phyloP scores from a whole-genome alignment of 2,113 vertebrate species.

The Pterophyllum scalare region DNA sequence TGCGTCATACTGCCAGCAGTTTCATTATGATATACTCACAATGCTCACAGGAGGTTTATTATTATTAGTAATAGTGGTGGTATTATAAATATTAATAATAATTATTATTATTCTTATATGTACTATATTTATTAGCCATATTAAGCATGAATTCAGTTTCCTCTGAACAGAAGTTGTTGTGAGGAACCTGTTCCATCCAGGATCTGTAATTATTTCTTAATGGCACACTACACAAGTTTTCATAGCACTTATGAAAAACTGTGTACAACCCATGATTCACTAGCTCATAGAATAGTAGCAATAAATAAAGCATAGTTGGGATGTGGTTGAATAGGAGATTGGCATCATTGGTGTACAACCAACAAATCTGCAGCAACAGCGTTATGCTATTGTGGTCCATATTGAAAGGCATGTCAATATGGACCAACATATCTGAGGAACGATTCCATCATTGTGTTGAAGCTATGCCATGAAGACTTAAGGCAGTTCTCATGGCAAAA shows the following conservation, averaged over 20 bases:
- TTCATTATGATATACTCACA: constrained; percentile 6
- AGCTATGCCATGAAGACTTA: background rate
- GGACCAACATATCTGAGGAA: background rate
- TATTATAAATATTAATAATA: background rate
- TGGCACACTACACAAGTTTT: background rate
- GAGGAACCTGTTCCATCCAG: background rate
- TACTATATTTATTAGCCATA: background rate
- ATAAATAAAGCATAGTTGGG: background rate
- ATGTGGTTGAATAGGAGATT: background rate
- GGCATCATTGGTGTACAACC: background rate
- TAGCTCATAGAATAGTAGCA: background rate
- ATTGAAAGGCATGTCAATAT: too few species aligned
- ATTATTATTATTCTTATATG: too few species aligned
- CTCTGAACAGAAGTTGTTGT: background rate
- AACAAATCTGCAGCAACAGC: too few species aligned
- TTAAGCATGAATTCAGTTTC: background rate
- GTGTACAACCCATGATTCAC: background rate
- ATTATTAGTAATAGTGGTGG: background rate
- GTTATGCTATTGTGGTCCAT: too few species aligned
- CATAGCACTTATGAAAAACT: background rate
- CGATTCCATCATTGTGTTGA: background rate
- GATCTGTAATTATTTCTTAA: too few species aligned
- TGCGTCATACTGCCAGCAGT: constrained; percentile 21
- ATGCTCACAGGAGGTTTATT: constrained; percentile 13
- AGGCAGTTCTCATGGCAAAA: too few species aligned